Percentiles rank a stretch among this genome's conserved stretches.
Conservation (phyloP, 2,797 vertebrate genomes). For the Cynodonichthys magdalenae region DNA sequence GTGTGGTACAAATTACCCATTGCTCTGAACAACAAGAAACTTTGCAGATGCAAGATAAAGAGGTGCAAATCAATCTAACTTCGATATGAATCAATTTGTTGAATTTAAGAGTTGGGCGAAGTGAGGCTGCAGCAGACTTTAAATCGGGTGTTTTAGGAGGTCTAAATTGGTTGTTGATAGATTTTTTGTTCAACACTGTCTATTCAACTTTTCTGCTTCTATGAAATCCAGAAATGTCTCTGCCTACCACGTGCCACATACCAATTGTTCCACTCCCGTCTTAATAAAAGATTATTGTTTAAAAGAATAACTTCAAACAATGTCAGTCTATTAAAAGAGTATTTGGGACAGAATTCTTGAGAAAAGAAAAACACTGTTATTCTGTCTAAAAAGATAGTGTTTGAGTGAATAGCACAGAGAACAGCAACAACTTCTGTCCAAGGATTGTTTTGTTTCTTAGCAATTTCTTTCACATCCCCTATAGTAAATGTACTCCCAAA, state of each 20-base stretch:
- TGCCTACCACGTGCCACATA: neutral
- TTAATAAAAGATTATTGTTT: slow-evolving; percentile 34
- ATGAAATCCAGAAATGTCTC: slow-evolving; percentile 36
- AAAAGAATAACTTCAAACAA: slow-evolving; percentile 27
- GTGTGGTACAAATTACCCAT: neutral
- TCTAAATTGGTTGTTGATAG: slow-evolving; percentile 37
- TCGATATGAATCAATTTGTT: slow-evolving; percentile 4
- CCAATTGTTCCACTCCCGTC: slow-evolving; percentile 8
- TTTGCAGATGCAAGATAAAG: slow-evolving; percentile 14
- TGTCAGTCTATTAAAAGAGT: slow-evolving; percentile 35
- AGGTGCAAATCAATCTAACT: slow-evolving; percentile 24
- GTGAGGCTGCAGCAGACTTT: slow-evolving; percentile 9
- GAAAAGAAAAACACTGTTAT: slow-evolving; percentile 16
- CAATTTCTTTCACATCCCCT: slow-evolving; percentile 10
- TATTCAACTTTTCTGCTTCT: slow-evolving; percentile 39
- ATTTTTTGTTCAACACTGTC: slow-evolving; percentile 35
- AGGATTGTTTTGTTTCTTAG: neutral
- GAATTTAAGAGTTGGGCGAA: slow-evolving; percentile 19
- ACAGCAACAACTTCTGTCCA: neutral
- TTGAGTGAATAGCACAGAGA: slow-evolving; percentile 17
- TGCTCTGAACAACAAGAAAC: slow-evolving; percentile 1
- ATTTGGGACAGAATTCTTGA: slow-evolving; percentile 5
- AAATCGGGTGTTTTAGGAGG: slow-evolving; percentile 23
- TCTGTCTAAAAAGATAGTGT: slow-evolving; percentile 52
- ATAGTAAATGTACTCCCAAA: slow-evolving; percentile 15